Evolutionary conservation across 1,140 invertebrate species (phyloP), one percentile per base, ranked within the genome.

Genomic region (Maniola jurtina): DNA sequence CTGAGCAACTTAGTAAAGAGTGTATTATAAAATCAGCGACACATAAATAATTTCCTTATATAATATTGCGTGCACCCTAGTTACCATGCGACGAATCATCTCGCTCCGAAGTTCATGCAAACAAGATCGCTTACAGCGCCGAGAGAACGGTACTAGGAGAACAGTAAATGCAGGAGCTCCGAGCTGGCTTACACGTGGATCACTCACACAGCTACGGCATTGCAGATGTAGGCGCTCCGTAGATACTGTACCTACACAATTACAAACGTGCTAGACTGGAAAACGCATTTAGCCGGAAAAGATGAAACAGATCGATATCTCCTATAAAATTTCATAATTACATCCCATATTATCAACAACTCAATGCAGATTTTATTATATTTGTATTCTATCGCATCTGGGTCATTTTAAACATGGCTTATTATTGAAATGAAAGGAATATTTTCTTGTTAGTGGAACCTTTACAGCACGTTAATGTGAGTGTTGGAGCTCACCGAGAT

Each of bases 51-150:
- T 71, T 58, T 59, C 59, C 64, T 73, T 68, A 70, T 61, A 73
- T 45, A 45, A 70, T 65, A 56, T 65, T 65, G 56, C 55, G 61
- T 65, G 64, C 67, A 70, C 62, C 55, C 61, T 61, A 71, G 70
- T 71, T 71, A 69, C 42, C 42, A 45, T 45, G 67, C 73, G 69
- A 73, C 71, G 68, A 76, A 71, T 71, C 73, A 64, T 83, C 80
- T 77, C 79, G 75, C 81, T 80, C 79, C 78, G 77, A 84, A 86
- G 80, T 86, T 80, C 76, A 75, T 77, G 75, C 77, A 87, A 86
- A 86, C 84, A 86, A 86, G 85, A 88, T 88, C 84, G 85, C 81
- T 89, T 89, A 89, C 87, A 89, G 81, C 87, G 80, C 72, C 69
- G 76, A 76, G 81, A 77, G 79, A 77, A 66, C 61, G 67, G 65